These are phyloP conservation scores for Oriolus oriolus DNA, from an alignment of 2,113 vertebrate genomes.

Conservation along the genomic window DNA sequence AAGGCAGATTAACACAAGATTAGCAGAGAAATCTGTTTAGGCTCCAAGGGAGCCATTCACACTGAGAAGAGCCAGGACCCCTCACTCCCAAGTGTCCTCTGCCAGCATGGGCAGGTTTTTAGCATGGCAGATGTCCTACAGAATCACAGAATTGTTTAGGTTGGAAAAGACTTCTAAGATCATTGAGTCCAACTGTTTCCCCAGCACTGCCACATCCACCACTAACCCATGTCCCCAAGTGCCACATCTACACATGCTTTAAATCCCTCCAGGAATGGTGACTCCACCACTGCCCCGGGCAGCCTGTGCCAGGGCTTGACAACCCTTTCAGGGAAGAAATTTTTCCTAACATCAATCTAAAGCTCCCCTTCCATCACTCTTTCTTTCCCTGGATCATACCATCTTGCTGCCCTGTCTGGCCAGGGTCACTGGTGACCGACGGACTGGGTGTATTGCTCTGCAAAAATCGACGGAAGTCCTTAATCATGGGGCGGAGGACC, in stretches of 20 bases:
- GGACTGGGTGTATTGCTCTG: constrained; percentile 76
- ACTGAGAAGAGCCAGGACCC: background rate
- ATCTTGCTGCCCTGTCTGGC: constrained; percentile 68
- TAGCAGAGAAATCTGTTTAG: background rate
- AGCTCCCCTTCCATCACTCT: background rate
- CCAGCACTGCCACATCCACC: background rate
- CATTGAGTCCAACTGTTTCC: background rate
- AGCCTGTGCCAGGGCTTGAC: background rate
- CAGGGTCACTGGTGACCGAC: constrained; percentile 14
- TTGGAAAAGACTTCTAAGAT: background rate
- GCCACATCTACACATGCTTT: background rate
- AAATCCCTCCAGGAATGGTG: background rate
- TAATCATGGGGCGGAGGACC: constrained; percentile 89
- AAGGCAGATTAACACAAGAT: background rate
- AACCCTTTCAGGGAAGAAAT: background rate
- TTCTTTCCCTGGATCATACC: constrained; percentile 65
- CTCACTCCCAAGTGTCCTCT: background rate
- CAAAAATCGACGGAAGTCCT: constrained; percentile 90
- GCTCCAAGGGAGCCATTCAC: background rate
- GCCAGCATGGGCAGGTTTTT: background rate
- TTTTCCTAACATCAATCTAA: background rate
- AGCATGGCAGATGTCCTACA: background rate
- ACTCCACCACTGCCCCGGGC: background rate
- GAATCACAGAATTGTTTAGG: background rate
- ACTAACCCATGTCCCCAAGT: background rate